phyloP scores from a whole-genome alignment of 2,797 vertebrate species.

The Premnoplex brunnescens region DNA sequence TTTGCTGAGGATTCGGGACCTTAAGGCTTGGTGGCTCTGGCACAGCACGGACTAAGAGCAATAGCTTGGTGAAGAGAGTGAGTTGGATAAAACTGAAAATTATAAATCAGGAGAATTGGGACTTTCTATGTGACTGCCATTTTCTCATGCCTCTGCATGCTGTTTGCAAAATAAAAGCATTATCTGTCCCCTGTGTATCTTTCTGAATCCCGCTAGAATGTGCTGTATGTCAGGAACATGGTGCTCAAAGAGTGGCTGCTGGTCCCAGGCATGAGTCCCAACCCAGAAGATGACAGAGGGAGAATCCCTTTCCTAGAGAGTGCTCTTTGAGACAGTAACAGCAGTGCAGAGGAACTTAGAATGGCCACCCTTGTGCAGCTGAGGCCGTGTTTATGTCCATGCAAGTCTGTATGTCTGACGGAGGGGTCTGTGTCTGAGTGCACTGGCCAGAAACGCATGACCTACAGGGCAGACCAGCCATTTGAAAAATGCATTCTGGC shows the following conservation, averaged over 20 bases:
- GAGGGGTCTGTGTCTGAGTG: background rate
- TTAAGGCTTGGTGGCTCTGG: background rate
- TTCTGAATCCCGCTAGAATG: background rate
- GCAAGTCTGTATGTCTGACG: background rate
- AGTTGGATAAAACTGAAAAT: background rate
- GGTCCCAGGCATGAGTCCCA: background rate
- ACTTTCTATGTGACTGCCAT: background rate
- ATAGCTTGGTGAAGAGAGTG: background rate
- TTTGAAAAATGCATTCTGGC: background rate
- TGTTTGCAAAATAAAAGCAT: background rate
- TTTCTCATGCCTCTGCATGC: background rate
- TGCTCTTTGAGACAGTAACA: background rate
- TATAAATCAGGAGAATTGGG: background rate
- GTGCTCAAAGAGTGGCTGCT: fast-evolving
- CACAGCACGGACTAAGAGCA: background rate
- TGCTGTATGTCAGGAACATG: fast-evolving
- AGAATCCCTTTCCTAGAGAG: background rate
- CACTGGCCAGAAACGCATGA: background rate
- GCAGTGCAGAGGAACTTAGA: background rate
- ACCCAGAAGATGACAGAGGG: background rate
- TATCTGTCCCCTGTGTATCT: background rate
- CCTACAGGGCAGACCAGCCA: fast-evolving
- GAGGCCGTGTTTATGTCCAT: background rate
- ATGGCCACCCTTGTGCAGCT: background rate
- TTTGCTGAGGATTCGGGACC: background rate